Evolutionary conservation across 2,888 invertebrate species (phyloP).

Genomic region (Selenia dentaria): DNA sequence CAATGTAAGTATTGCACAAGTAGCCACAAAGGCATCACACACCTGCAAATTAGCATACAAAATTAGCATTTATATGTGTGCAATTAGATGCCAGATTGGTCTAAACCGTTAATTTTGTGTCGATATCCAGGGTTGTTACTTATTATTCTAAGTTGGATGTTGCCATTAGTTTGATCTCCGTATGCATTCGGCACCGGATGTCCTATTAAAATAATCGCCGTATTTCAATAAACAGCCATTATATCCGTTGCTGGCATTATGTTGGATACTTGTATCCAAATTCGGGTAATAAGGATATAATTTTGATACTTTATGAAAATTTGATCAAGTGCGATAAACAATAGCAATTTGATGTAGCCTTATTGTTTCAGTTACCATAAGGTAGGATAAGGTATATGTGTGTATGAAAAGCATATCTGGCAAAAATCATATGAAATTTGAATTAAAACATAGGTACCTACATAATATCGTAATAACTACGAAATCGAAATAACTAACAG

Average conservation of each 20-base stretch:
- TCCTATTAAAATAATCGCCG: conserved; percentile 80
- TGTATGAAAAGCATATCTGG: no score
- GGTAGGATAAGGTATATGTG: no score
- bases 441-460: no score
- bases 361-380: no score
- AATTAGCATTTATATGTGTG: conserved; percentile 52
- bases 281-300: not conserved
- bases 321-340: no score
- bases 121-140: conserved; percentile 33
- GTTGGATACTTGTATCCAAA: conserved; percentile 38
- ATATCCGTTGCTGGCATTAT: conserved; percentile 53
- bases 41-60: conserved; percentile 65
- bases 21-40: conserved; percentile 38
- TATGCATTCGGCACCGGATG: conserved; percentile 62
- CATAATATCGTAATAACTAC: no score
- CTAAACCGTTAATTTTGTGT: conserved; percentile 32
- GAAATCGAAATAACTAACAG: no score
- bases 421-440: no score
- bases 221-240: conserved; percentile 76
- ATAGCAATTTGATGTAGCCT: no score
- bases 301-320: conserved; percentile 50
- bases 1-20: conserved; percentile 43
- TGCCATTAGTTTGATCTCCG: conserved; percentile 50
- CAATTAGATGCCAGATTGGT: conserved; percentile 55
- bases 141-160: conserved; percentile 63